Percentiles rank a stretch among this genome's conserved stretches.
phyloP scores from a whole-genome alignment of 2,797 vertebrate species.

The Tangara arthus region DNA sequence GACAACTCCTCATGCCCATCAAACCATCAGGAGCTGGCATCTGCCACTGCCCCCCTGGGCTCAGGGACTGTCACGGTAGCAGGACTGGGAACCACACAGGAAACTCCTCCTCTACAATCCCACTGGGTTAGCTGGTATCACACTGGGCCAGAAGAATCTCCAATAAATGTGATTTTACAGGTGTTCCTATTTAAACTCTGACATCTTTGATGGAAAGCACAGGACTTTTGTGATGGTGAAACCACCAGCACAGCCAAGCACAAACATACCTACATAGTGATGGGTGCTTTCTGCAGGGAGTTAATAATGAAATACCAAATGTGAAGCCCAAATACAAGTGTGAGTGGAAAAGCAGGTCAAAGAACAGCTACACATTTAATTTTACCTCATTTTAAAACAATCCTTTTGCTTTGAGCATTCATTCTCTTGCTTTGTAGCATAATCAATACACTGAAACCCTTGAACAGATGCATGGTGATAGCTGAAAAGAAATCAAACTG shows the following conservation, averaged over 20 bases:
- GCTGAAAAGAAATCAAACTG: not conserved
- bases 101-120: not conserved
- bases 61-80: rapidly evolving
- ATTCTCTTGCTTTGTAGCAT: not conserved
- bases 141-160: not conserved
- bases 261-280: rapidly evolving
- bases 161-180: not conserved
- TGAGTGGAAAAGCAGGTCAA: not conserved
- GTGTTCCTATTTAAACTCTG: not conserved
- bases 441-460: not conserved
- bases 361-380: not conserved
- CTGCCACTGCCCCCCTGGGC: not conserved
- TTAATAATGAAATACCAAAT: not conserved
- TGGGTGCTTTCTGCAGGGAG: not conserved
- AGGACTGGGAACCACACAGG: not conserved
- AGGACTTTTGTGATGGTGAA: not conserved
- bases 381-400: not conserved
- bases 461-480: not conserved
- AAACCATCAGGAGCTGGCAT: not conserved
- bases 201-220: not conserved
- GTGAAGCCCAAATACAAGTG: not conserved
- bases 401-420: not conserved
- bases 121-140: not conserved
- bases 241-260: not conserved
- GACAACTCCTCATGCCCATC: not conserved